phyloP scores from a whole-genome alignment of 2,797 vertebrate species.

The Sebastolobus altivelis region DNA sequence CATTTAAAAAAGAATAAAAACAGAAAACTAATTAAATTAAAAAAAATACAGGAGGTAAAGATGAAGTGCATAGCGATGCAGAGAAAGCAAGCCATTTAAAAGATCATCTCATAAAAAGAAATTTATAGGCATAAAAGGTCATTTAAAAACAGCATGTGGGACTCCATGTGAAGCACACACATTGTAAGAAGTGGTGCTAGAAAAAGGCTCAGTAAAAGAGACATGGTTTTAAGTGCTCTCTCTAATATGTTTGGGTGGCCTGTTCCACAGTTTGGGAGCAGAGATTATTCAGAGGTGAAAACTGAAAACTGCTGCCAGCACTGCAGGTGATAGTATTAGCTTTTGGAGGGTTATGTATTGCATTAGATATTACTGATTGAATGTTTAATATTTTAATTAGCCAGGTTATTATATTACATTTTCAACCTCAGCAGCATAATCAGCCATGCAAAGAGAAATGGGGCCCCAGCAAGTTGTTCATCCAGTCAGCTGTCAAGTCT shows the following conservation, averaged over 20 bases:
- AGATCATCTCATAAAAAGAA: no score
- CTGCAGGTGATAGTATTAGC: background rate
- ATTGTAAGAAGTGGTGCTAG: background rate
- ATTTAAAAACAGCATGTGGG: background rate
- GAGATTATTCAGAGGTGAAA: background rate
- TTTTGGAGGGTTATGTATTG: background rate
- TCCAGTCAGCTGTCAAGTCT: background rate
- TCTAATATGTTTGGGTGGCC: background rate
- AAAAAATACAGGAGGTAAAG: background rate
- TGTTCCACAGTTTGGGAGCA: background rate
- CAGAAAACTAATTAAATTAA: background rate
- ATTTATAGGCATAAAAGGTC: background rate
- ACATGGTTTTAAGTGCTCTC: background rate
- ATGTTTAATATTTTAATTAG: slow-evolving; percentile 8
- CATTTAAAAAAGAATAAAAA: background rate
- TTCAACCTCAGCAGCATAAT: background rate
- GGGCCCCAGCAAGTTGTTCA: background rate
- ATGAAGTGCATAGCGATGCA: background rate
- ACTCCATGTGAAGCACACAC: background rate
- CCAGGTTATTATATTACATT: background rate
- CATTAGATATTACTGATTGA: background rate
- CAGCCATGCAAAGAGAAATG: background rate
- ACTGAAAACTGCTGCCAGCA: background rate
- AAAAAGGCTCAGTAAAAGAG: background rate
- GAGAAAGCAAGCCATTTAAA: background rate